These are phyloP conservation scores for Misgurnus mizolepis DNA, from an alignment of 2,113 vertebrate species.

Conservation along the genomic window DNA sequence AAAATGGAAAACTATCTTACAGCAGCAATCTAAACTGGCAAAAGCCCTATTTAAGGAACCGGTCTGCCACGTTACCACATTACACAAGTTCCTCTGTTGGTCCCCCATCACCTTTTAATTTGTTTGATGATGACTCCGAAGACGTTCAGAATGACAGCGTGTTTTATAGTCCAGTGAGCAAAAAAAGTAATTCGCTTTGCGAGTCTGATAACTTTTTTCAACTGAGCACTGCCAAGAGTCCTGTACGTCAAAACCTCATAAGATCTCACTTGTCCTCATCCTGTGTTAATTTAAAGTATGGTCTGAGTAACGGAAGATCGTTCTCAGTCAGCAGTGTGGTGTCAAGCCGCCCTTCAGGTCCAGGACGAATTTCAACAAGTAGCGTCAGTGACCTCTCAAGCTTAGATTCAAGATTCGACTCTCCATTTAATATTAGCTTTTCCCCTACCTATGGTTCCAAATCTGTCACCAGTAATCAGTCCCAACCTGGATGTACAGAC, in stretches of 20 bases:
- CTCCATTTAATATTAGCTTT: background rate
- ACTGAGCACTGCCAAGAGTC: conserved; percentile 51
- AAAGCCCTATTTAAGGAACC: conserved; percentile 26
- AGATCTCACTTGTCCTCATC: conserved; percentile 52
- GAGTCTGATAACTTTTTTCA: conserved; percentile 56
- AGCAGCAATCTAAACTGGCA: conserved; percentile 44
- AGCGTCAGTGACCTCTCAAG: conserved; percentile 67
- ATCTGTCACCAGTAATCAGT: background rate
- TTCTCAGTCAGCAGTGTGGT: conserved; percentile 73
- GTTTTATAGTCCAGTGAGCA: conserved; percentile 66
- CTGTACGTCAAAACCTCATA: conserved; percentile 35
- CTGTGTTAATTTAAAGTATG: conserved; percentile 74
- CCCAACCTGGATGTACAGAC: background rate
- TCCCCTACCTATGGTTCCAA: conserved; percentile 5
- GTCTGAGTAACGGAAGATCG: conserved; percentile 67
- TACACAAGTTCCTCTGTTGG: conserved; percentile 57
- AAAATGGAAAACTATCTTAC: conserved; percentile 43
- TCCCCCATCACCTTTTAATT: conserved; percentile 64
- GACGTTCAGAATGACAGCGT: conserved; percentile 63
- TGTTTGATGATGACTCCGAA: conserved; percentile 63
- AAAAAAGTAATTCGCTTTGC: conserved; percentile 54
- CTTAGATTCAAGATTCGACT: conserved; percentile 36
- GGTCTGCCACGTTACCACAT: conserved; percentile 42
- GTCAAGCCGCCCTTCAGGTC: conserved; percentile 70
- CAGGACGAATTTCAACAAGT: conserved; percentile 73